phyloP scores from a whole-genome alignment of 1,140 invertebrate species.

The Bombus difficillimus region DNA sequence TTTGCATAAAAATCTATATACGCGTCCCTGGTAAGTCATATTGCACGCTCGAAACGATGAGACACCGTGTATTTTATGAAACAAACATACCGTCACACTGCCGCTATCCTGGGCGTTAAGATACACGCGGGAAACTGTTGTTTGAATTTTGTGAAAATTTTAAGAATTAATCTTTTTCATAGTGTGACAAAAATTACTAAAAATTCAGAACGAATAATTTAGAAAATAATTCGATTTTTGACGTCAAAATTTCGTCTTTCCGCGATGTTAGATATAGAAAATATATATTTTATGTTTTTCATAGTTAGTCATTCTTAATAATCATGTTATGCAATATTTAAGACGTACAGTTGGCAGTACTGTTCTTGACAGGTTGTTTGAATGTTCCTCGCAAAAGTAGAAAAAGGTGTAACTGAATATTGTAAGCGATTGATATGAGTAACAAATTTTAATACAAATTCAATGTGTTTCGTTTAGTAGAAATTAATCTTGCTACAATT shows the following conservation, averaged over 20 bases:
- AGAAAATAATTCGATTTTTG: background rate
- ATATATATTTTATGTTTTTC: background rate
- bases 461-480: background rate
- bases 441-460: background rate
- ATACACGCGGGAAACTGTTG: background rate
- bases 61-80: slow-evolving; percentile 48
- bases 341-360: background rate
- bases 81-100: slow-evolving; percentile 37
- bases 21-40: slow-evolving; percentile 67
- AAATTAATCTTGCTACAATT: background rate
- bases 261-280: background rate
- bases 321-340: background rate
- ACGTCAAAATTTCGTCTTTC: background rate
- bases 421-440: background rate
- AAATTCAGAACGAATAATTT: background rate
- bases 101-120: background rate
- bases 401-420: background rate
- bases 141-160: background rate
- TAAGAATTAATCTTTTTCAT: background rate
- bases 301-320: background rate
- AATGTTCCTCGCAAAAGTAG: background rate
- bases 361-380: background rate
- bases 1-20: slow-evolving; percentile 83
- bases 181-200: background rate
- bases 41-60: slow-evolving; percentile 66